These are phyloP conservation scores for Apostichopus parvimensis DNA, from an alignment of 35 echinoderm and acorn worm genomes.

Conservation along the genomic window DNA sequence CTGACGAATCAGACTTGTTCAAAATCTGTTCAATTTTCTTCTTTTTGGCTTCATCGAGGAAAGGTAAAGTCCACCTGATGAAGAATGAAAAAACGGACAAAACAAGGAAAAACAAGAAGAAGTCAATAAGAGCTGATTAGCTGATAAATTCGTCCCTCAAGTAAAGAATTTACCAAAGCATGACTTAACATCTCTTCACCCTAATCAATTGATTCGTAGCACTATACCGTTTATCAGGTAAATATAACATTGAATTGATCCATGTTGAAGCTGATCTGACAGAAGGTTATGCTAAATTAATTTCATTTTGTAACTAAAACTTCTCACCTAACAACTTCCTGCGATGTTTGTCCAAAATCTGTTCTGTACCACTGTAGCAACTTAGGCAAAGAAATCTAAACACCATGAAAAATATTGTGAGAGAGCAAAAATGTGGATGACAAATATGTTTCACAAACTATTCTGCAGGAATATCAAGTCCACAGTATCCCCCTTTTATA, in stretches of 20 bases:
- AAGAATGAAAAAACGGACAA: not conserved
- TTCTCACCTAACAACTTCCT: slow-evolving; percentile 29
- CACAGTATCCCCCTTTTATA: not conserved
- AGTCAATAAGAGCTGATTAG: not conserved
- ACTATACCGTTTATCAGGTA: not conserved
- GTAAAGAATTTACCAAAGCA: not conserved
- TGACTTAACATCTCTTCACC: not conserved
- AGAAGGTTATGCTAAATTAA: not conserved
- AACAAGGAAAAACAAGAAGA: not conserved
- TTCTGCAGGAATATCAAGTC: not conserved
- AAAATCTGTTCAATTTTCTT: not conserved
- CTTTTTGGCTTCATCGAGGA: not conserved
- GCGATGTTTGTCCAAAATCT: slow-evolving; percentile 16
- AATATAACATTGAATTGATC: not conserved
- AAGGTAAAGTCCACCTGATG: slow-evolving; percentile 5
- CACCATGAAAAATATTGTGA: not conserved
- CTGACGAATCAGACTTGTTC: not conserved
- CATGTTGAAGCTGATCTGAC: not conserved
- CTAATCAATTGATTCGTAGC: not conserved
- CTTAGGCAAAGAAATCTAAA: not conserved
- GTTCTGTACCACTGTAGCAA: slow-evolving; percentile 30
- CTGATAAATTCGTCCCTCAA: not conserved
- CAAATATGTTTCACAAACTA: not conserved
- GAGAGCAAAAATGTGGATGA: not conserved
- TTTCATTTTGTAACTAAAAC: not conserved